These are phyloP conservation scores for Meta bourneti DNA, from an alignment of 2,888 invertebrate species.

Conservation along the genomic window DNA sequence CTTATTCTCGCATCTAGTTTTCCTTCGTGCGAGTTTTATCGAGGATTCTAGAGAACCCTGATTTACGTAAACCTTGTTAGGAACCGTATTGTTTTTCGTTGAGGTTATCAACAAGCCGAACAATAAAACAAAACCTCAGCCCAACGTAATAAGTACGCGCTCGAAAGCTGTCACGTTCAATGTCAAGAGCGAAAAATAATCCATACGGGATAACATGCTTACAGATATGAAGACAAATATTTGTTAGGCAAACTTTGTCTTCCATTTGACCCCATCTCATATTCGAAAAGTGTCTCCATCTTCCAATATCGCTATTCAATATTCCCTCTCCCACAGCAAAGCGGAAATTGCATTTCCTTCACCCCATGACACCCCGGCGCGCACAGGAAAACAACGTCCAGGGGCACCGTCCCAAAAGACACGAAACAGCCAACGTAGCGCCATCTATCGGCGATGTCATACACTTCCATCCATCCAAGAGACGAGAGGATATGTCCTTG, in stretches of 20 bases:
- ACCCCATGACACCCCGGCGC: not conserved
- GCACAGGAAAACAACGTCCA: not conserved
- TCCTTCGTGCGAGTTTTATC: no score
- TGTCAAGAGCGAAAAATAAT: not conserved
- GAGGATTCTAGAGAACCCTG: no score
- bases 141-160: no score
- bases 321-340: constrained; percentile 3
- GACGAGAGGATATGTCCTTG: constrained; percentile 34
- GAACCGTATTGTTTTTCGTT: no score
- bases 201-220: not conserved
- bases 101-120: no score
- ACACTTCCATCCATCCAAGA: not conserved
- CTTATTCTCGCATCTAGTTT: no score
- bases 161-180: not conserved
- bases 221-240: not conserved
- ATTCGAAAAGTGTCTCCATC: not conserved
- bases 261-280: not conserved
- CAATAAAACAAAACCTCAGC: no score
- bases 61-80: no score
- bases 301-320: not conserved
- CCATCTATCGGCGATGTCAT: constrained; percentile 39
- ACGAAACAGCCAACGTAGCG: not conserved
- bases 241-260: not conserved
- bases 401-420: not conserved
- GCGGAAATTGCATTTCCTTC: constrained; percentile 59